Percentiles rank a stretch among this genome's conserved stretches.
Evolutionary conservation across 1,140 invertebrate genomes (phyloP).

Genomic region (Solenopsis invicta): DNA sequence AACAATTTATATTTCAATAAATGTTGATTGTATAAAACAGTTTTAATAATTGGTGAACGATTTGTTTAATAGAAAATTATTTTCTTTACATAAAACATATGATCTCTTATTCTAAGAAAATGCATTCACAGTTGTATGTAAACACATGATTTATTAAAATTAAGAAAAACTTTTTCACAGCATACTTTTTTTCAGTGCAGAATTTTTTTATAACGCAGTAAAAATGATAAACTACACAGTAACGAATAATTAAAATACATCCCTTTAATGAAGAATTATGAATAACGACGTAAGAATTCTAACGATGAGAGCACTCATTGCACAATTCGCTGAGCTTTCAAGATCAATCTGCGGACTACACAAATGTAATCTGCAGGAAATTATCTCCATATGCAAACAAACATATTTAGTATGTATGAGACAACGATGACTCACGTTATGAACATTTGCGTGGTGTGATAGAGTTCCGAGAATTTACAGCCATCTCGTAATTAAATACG

Average conservation of each 20-base stretch:
- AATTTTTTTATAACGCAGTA: neutral
- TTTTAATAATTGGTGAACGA: too few species aligned
- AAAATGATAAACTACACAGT: neutral
- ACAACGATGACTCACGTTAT: slow-evolving; percentile 34
- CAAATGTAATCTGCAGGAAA: slow-evolving; percentile 4
- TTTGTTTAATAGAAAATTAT: too few species aligned
- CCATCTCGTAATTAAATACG: slow-evolving; percentile 28
- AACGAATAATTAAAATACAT: neutral
- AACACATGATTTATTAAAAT: too few species aligned
- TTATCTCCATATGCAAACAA: slow-evolving; percentile 17
- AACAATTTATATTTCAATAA: too few species aligned
- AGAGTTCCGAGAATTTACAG: slow-evolving; percentile 24
- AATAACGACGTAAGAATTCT: neutral
- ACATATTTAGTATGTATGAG: slow-evolving; percentile 40
- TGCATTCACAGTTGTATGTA: too few species aligned
- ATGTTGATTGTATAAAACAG: too few species aligned
- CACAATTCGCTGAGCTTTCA: neutral
- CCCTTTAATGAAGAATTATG: neutral
- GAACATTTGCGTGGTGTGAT: slow-evolving; percentile 26
- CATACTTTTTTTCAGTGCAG: too few species aligned
- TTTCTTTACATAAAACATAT: too few species aligned
- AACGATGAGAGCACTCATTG: neutral
- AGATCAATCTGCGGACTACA: neutral
- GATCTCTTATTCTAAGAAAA: too few species aligned
- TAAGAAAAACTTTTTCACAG: too few species aligned